These are phyloP conservation scores for Ceraclea dissimilis DNA, from an alignment of 2,888 invertebrate genomes.

Conservation along the genomic window DNA sequence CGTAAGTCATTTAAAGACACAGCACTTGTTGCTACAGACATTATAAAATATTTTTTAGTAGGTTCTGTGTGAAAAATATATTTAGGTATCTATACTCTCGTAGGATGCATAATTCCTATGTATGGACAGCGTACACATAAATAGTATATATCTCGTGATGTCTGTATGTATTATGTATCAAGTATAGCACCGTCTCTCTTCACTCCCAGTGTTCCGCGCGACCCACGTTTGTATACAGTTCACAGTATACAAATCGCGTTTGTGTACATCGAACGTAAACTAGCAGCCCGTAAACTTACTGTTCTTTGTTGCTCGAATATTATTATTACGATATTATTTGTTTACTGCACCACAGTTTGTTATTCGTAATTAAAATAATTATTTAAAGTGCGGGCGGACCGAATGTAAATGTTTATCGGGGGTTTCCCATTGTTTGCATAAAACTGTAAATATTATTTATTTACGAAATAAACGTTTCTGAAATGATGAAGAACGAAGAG, in stretches of 20 bases:
- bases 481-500: constrained; percentile 20
- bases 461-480: constrained; percentile 8
- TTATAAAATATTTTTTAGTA: too few relatives aligned
- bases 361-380: constrained; percentile 23
- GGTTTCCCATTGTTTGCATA: constrained; percentile 14
- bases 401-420: constrained; percentile 19
- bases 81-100: too few relatives aligned
- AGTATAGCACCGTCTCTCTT: not conserved
- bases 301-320: constrained; percentile 17
- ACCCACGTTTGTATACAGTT: constrained; percentile 12
- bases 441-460: constrained; percentile 15
- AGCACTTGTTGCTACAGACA: too few relatives aligned
- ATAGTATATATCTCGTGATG: too few relatives aligned
- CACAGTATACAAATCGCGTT: constrained; percentile 14
- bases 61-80: too few relatives aligned
- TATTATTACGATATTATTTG: constrained; percentile 18
- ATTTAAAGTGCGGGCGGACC: constrained; percentile 19
- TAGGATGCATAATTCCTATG: too few relatives aligned
- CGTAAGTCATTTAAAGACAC: too few relatives aligned
- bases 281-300: constrained; percentile 14
- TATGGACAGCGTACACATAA: too few relatives aligned
- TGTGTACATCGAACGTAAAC: constrained; percentile 18
- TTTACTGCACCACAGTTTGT: constrained; percentile 14
- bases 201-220: not conserved
- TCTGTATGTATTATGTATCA: not conserved